phyloP scores from a whole-genome alignment of 2,888 invertebrate genomes.

The Ormyrus pomaceus region DNA sequence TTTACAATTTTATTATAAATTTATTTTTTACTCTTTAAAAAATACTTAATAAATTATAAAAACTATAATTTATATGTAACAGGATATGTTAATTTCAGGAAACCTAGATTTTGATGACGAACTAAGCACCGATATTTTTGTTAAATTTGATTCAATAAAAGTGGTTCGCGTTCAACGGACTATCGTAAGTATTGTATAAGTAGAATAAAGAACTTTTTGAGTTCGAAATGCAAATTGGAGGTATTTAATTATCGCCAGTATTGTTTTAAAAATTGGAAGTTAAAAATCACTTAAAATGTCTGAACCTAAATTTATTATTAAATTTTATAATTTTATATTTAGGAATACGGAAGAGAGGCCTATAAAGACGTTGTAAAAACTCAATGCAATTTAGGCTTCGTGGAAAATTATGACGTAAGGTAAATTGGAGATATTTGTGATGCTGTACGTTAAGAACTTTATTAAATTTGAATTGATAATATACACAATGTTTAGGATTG shows the following conservation, averaged over 20 bases:
- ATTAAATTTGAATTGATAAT: too few species aligned
- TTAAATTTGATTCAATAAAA: background rate
- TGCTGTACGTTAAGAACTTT: too few species aligned
- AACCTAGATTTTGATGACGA: background rate
- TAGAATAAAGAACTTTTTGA: background rate
- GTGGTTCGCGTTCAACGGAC: slow-evolving; percentile 3
- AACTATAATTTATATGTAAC: background rate
- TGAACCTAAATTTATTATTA: background rate
- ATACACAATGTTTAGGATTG: background rate
- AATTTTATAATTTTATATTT: background rate
- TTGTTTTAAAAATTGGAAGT: too few species aligned
- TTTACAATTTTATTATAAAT: too few species aligned
- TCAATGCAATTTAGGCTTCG: slow-evolving; percentile 20
- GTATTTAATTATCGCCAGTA: too few species aligned
- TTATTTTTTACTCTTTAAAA: too few species aligned
- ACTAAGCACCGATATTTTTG: background rate
- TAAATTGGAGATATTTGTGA: background rate
- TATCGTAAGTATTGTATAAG: background rate
- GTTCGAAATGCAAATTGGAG: too few species aligned
- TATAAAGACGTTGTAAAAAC: background rate
- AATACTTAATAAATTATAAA: background rate
- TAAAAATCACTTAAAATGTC: too few species aligned
- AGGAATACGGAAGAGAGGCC: background rate
- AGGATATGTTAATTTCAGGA: background rate
- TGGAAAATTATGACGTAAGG: background rate